Evolutionary conservation across 2,888 invertebrate species (phyloP), one percentile per base, ranked within the genome.

Genomic region (Brachycybe producta): DNA sequence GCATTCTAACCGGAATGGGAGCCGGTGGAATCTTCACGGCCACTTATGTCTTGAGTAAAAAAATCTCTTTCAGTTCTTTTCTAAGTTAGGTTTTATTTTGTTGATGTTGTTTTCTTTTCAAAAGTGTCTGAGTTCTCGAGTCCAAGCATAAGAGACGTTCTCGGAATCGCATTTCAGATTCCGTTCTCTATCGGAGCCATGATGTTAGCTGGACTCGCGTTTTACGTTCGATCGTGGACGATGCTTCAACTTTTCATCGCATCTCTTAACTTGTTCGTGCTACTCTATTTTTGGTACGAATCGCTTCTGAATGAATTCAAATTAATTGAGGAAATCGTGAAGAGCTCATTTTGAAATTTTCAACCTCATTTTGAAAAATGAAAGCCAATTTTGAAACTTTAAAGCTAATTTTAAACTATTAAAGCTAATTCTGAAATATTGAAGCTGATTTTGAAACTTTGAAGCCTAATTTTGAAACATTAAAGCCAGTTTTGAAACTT

Each of bases 1-100:
- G 46, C 23, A 21, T 46, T 17, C 17, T 46, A 5, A 46, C 46
- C 19, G 46, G 46, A 35, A 46, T 46, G 46, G 46, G 46, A 35
- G 36, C 46, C 2, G 46, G 46, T 17, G 46, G 46, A 23, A 23
- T 17, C 5, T 46, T 46, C 36, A 30, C 46, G 3, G 46, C 32
- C 15, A 46, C 46, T 2, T 46, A 15, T 36, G 46, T 46, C 21
- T 26, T 46, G 17, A 46, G 46, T 46, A 46, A 2, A 19, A 36
- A 2, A 46, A n/a, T 39, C 21, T 39, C 3, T n/a, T 17, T 4
- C 13, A 43, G 24, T 43, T 43, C 43, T 34, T 17, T 17, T 17
- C 34, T 45, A 21, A 3, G 32, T 30, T 19, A 3, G 13, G 26
- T 42, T 13, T 13, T 27, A n/a, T 19, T 5, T 15, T 26, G 28